These are phyloP conservation scores for Alexandromys fortis DNA, from an alignment of 2,113 vertebrate species.

Conservation along the genomic window DNA sequence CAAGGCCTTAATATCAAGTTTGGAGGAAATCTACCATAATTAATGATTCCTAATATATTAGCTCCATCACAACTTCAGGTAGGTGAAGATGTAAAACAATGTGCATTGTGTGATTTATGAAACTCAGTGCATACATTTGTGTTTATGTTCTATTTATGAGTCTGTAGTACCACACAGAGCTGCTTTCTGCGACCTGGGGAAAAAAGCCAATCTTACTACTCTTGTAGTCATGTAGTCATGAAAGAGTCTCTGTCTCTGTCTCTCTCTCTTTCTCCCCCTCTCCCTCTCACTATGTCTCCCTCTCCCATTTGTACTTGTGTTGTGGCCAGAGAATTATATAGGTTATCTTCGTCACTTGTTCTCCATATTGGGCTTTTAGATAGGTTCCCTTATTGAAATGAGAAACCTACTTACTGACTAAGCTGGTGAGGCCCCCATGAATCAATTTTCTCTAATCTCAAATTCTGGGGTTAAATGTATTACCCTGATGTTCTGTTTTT, in stretches of 20 bases:
- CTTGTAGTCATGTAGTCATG: neutral
- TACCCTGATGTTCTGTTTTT: neutral
- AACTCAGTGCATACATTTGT: neutral
- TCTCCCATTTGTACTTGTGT: neutral
- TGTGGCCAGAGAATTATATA: neutral
- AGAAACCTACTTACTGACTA: too few species aligned
- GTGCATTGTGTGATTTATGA: neutral
- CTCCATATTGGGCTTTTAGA: neutral
- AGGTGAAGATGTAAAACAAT: conserved; percentile 6
- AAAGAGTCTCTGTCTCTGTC: neutral
- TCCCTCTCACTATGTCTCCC: too few species aligned
- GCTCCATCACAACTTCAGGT: neutral
- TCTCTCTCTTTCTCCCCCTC: too few species aligned
- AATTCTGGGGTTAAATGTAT: neutral
- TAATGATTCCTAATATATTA: neutral
- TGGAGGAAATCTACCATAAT: neutral
- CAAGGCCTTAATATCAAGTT: neutral
- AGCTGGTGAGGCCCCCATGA: neutral
- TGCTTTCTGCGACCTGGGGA: neutral
- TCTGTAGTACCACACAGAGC: neutral
- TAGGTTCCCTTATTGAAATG: neutral
- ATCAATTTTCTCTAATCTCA: neutral
- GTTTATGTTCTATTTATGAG: neutral
- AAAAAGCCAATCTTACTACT: neutral
- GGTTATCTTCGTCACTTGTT: neutral